Base-by-base conservation (phyloP, 2,888 invertebrate genomes). In the Mythimna loreyi region DNA sequence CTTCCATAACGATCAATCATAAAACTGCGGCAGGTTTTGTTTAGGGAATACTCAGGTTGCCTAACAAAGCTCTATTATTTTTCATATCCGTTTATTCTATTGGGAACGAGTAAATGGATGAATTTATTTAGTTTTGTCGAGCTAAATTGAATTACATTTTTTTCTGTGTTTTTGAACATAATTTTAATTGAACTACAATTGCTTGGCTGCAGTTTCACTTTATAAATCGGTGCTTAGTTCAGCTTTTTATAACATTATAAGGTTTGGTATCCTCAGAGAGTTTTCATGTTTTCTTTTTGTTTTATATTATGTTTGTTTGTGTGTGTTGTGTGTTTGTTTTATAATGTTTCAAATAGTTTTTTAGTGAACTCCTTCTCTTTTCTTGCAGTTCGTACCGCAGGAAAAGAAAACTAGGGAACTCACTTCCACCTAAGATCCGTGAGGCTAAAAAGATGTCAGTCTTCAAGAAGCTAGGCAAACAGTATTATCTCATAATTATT, bases 1-100 rank as follows among this genome's bases (percentile, higher is more conserved):
- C 80, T 81, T 73, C 59, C 71, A 53, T 49, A 60, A 58, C 69
- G 73, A 86, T 87, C 78, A 78, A 87, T 89, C 87, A 87, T 83
- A 81, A 80, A 84, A 80, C 77, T 78, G 74, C 71, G 65, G 69
- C 76, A 72, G 63, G 83, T 86, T 84, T 86, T 83, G 77, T 78
- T 82, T 78, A 75, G 62, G 36, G 64, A 70, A 79, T 64, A 70
- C 72, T 63, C 71, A 65, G 63, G 61, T 33, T 53, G 52, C 40
- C 68, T 70, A 70, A 28, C 65, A 45, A 47, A 67, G 36, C 52
- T 60, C 50, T 23, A 72, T 58, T 55, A 56, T 69, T 70, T 69
- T 72, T 75, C 45, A 72, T 65, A 61, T 23, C 8, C 43, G 52
- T 25, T 40, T 68, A 72, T 72, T 79, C 45, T 55, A 72, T 72